These are phyloP conservation scores for Tautogolabrus adspersus DNA, from an alignment of 2,113 vertebrate species.

Conservation along the genomic window DNA sequence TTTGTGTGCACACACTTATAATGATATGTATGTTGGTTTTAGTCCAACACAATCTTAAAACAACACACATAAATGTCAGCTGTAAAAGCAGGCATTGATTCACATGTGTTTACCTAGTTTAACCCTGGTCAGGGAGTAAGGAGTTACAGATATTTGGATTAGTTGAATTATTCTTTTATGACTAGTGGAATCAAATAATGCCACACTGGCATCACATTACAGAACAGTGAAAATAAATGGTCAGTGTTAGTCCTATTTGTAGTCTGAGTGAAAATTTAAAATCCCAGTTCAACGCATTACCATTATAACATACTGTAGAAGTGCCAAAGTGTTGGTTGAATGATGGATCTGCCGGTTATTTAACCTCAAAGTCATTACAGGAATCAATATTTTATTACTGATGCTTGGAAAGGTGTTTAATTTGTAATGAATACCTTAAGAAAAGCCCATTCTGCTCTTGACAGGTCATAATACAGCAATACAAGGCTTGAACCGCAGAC, in stretches of 20 bases:
- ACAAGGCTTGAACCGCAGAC: not conserved
- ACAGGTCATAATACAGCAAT: not conserved
- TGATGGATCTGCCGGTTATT: constrained; percentile 28
- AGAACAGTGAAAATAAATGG: no score
- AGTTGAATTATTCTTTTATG: not conserved
- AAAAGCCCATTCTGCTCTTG: not conserved
- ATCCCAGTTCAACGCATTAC: not conserved
- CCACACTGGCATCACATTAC: not conserved
- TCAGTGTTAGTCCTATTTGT: not conserved
- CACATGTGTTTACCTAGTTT: constrained; percentile 36
- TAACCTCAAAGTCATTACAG: constrained; percentile 31
- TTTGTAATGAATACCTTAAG: constrained; percentile 3
- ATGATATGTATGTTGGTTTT: constrained; percentile 34
- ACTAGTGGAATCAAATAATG: no score
- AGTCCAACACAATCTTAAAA: constrained; percentile 40
- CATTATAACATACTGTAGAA: not conserved
- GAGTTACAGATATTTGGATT: constrained; percentile 43
- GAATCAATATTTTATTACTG: constrained; percentile 52
- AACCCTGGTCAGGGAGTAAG: constrained; percentile 34
- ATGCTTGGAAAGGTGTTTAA: not conserved
- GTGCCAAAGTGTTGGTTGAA: not conserved
- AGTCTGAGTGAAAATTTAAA: no score
- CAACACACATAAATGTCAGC: constrained; percentile 27
- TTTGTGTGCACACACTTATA: constrained; percentile 30
- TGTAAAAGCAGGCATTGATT: constrained; percentile 59